phyloP scores from a whole-genome alignment of 2,113 vertebrate species.

The Tichodroma muraria region DNA sequence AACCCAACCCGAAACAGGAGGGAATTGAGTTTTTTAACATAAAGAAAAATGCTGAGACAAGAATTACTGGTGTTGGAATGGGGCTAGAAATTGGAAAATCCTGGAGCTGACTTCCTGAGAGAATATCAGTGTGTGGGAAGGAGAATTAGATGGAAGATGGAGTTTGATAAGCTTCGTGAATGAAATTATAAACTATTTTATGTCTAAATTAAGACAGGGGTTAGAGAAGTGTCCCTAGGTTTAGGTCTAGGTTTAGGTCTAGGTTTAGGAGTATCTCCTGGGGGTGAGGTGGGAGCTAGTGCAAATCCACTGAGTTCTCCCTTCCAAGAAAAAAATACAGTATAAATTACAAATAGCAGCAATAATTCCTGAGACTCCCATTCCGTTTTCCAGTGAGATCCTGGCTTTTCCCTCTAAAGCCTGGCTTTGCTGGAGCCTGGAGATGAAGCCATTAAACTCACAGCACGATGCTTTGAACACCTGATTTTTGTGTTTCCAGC shows the following conservation, averaged over 20 bases:
- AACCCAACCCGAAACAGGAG: not conserved
- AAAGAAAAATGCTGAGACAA: not conserved
- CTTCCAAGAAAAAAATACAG: too few species aligned
- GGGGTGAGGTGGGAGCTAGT: fast-evolving
- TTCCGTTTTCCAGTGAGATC: not conserved
- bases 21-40: not conserved
- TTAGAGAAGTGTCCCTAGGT: too few species aligned
- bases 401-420: not conserved
- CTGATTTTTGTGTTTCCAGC: not conserved
- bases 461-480: not conserved
- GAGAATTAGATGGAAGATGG: not conserved
- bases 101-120: not conserved
- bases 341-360: not conserved
- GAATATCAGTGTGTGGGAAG: not conserved
- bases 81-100: not conserved
- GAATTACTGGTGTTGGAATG: not conserved
- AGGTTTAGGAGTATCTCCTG: not conserved
- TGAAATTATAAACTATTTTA: not conserved
- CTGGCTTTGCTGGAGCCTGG: not conserved
- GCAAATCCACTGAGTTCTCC: not conserved
- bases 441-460: not conserved
- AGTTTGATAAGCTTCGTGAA: not conserved
- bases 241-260: not conserved
- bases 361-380: not conserved
- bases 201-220: not conserved